Evolutionary conservation across 1,140 invertebrate species (phyloP), one percentile per base, ranked within the genome.

Genomic region (Aphis gossypii): DNA sequence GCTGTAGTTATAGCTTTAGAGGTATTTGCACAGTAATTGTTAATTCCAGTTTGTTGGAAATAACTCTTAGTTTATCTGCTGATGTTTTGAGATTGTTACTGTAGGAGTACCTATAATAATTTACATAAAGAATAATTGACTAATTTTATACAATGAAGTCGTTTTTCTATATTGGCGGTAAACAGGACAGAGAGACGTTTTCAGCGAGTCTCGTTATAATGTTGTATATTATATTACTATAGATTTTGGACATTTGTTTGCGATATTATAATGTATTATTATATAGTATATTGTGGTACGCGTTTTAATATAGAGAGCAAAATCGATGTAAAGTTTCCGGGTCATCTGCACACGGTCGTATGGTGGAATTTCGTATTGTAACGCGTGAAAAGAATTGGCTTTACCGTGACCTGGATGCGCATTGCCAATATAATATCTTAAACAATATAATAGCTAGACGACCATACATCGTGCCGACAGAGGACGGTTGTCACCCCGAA

Each of bases 351-450:
- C 8, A 38, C 82, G 9, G 82, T 25, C 23, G 21, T 84, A 38
- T 84, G 41, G 8, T 44, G 83, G 83, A 84, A 84, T 84, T 41
- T 84, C 21, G 83, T 84, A 84, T 84, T 84, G 83, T 84, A 84
- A 25, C 41, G 83, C 41, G 84, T 86, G 84, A 86, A 86, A 46
- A 46, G 84, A 86, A 86, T 86, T n/a, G 84, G 84, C 41, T 86
- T 86, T 44, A 46, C 11, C 38, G 9, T 48, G 83, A 86, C 84
- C 84, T 86, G 84, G 41, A 86, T 86, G 84, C 30, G 84, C 30
- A 86, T 30, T 86, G 25, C 84, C 84, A n/a, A 86, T 46, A 86
- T 44, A 38, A n/a, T 68, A 68, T n/a, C 60, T 68, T n/a, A 68
- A 68, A 30, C 30, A 30, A 60, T 84, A 82, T 82, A 82, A 18